Conservation (phyloP, 2,797 vertebrate genomes). For the Cichlasoma orientale region DNA sequence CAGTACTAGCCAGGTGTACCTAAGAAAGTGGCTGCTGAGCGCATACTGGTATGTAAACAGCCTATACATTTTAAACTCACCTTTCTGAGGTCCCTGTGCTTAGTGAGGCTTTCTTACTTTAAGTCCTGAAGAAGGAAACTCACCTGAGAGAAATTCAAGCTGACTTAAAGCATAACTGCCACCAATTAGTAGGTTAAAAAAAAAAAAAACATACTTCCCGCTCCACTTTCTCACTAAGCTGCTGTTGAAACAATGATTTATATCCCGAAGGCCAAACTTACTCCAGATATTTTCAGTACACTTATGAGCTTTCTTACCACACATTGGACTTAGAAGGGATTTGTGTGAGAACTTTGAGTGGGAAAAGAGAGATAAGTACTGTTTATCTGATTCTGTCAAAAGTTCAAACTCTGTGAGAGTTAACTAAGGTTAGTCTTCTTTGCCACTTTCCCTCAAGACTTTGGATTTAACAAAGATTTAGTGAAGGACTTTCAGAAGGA, state of each 20-base stretch:
- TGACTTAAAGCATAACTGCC: background rate
- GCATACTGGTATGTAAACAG: no score
- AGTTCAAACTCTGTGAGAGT: slow-evolving; percentile 40
- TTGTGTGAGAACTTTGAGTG: slow-evolving; percentile 44
- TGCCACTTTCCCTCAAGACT: slow-evolving; percentile 29
- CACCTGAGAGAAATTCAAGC: background rate
- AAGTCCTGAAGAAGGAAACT: no score
- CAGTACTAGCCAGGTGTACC: no score
- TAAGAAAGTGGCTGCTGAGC: no score
- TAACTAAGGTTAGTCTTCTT: slow-evolving; percentile 30
- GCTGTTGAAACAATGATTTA: slow-evolving; percentile 30
- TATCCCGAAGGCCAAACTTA: slow-evolving; percentile 29
- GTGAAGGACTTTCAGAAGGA: slow-evolving; percentile 22
- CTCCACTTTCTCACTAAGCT: slow-evolving; percentile 2
- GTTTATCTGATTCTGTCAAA: slow-evolving; percentile 60
- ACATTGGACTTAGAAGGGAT: slow-evolving; percentile 49
- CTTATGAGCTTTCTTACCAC: slow-evolving; percentile 43
- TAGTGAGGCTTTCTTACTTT: no score
- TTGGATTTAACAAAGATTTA: slow-evolving; percentile 54
- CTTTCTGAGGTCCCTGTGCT: no score
- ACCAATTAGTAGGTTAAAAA: background rate
- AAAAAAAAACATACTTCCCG: background rate
- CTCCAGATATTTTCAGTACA: slow-evolving; percentile 5
- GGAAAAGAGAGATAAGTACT: slow-evolving; percentile 36
- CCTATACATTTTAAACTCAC: no score